Base-by-base conservation (phyloP, 1,140 invertebrate genomes). In the Atta texana region DNA sequence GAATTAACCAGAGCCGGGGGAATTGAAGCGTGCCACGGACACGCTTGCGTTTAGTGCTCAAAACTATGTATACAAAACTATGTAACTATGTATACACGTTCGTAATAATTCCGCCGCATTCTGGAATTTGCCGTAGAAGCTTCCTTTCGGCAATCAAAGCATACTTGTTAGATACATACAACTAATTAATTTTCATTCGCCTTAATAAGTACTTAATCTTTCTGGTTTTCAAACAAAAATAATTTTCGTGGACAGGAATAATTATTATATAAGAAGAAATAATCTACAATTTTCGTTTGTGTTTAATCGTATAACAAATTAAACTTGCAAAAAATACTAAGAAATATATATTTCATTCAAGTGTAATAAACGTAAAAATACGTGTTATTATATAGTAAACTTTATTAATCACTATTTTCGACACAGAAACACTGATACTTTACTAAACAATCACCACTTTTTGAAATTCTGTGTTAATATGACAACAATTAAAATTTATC, bases 1-100 rank as follows among this genome's bases (percentile, higher is more conserved):
- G 68, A 86, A 44, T 77, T 86, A 86, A 87, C 64, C 51, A 39
- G 21, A 86, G 49, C 28, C 82, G 8, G 10, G 61, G 57, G 55
- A 82, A 24, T 68, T 74, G 69, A 82, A 74, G 51, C 77, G 34
- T 69, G 77, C 64, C 51, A 69, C 64, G 31, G 28, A 64, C 68
- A 51, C 8, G 78, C 34, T 49, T 51, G 34, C 14, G 31, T 16
- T 51, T 61, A 51, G 31, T 44, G 14, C 68, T 28, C 61, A 78
- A 51, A 75, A 51, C 59, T 86, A 49, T 57, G 24, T 68, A 72
- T n/a, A n/a, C 61, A 78, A 51, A 75, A 51, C 59, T 86, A 49
- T 57, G 24, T 68, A 72, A 49, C 18, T 59, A 34, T 44, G 53
- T 12, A 31, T 44, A 66, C 34, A 69, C 7, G 63, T 53, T 14